These are phyloP conservation scores for Babylonia areolata DNA, from an alignment of 1,140 invertebrate genomes.

Conservation along the genomic window DNA sequence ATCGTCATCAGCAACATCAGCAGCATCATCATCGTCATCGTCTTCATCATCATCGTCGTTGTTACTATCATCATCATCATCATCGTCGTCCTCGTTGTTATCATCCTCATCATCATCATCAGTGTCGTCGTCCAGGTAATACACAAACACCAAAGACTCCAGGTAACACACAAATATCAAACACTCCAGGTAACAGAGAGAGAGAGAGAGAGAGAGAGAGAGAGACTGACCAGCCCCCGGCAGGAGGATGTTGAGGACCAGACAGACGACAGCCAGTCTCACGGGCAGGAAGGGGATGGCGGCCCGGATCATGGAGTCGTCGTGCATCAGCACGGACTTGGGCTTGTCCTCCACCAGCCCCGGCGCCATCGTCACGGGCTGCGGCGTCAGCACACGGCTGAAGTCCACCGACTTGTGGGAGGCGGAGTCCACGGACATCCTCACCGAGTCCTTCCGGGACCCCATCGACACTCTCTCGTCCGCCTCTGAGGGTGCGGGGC, in stretches of 20 bases:
- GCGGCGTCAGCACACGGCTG: constrained; percentile 35
- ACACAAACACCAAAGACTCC: no score
- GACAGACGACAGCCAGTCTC: constrained; percentile 88
- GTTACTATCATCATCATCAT: no score
- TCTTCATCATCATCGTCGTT: no score
- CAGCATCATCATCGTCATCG: no score
- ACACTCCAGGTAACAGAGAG: no score
- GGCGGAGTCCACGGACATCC: constrained; percentile 44
- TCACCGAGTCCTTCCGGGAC: constrained; percentile 44
- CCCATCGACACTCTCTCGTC: constrained; percentile 39
- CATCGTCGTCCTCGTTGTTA: no score
- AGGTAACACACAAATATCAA: no score
- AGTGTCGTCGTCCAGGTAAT: no score
- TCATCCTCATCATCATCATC: no score
- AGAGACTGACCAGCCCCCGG: constrained; percentile 86
- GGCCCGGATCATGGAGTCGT: constrained; percentile 88
- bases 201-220: no score
- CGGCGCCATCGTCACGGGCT: constrained; percentile 12
- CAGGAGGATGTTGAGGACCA: constrained; percentile 88
- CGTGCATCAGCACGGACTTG: constrained; percentile 53
- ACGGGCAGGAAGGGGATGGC: constrained; percentile 92
- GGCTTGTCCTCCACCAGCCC: constrained; percentile 55
- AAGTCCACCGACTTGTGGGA: constrained; percentile 52
- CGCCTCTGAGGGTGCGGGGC: background rate
- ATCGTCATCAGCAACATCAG: no score